These are phyloP conservation scores for Drosophila pseudotakahashii DNA, from an alignment of 2,888 invertebrate genomes.

Conservation along the genomic window DNA sequence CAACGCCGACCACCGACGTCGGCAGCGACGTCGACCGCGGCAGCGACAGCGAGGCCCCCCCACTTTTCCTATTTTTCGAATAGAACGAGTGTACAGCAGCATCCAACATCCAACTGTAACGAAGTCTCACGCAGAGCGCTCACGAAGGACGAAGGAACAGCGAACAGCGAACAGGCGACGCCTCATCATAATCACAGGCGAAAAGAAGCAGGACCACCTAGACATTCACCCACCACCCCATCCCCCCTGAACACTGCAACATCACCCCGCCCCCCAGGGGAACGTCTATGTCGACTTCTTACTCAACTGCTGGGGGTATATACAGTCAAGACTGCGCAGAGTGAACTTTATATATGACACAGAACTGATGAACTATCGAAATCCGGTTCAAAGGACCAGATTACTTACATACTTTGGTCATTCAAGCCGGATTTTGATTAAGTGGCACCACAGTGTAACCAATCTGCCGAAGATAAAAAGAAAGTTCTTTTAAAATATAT, in stretches of 20 bases:
- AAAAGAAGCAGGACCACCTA: constrained; percentile 23
- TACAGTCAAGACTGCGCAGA: constrained; percentile 7
- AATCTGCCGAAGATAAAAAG: no score
- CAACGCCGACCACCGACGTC: constrained; percentile 68
- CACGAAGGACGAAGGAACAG: constrained; percentile 44
- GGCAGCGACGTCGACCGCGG: constrained; percentile 64
- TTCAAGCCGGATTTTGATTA: not conserved
- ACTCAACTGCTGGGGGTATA: constrained; percentile 30
- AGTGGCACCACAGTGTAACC: no score
- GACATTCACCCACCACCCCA: constrained; percentile 20
- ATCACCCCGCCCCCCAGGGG: constrained; percentile 33
- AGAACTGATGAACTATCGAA: no score
- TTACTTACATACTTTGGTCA: not conserved
- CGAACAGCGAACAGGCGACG: constrained; percentile 46
- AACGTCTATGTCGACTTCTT: constrained; percentile 40
- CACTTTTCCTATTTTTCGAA: not conserved
- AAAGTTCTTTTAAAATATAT: no score
- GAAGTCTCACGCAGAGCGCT: constrained; percentile 10
- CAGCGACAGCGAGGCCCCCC: constrained; percentile 47
- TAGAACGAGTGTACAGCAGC: constrained; percentile 3
- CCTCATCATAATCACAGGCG: constrained; percentile 50
- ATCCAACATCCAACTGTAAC: constrained; percentile 13
- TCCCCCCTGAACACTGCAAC: not conserved
- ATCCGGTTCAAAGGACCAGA: not conserved
- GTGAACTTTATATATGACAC: no score